These are phyloP conservation scores for Heliconius sara DNA, from an alignment of 2,888 invertebrate species.

Conservation along the genomic window DNA sequence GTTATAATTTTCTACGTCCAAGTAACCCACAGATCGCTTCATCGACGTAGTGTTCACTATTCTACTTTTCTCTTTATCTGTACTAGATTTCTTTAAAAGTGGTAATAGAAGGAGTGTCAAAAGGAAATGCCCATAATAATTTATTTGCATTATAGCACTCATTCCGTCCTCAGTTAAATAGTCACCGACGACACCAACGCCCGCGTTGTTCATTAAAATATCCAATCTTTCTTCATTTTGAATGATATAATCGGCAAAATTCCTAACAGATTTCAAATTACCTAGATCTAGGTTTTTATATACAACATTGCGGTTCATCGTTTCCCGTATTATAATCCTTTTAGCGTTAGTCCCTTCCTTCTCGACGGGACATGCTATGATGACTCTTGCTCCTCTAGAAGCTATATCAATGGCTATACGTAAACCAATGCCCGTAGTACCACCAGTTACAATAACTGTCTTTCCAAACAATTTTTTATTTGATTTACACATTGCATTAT, in stretches of 20 bases:
- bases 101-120: conserved; percentile 93
- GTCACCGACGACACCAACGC: conserved; percentile 85
- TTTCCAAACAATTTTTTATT: conserved; percentile 56
- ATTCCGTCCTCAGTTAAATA: conserved; percentile 89
- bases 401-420: conserved; percentile 66
- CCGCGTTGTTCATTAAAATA: conserved; percentile 94
- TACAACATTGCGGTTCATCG: conserved; percentile 86
- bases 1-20: conserved; percentile 87
- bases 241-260: conserved; percentile 47
- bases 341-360: conserved; percentile 60
- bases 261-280: conserved; percentile 74
- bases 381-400: conserved; percentile 62
- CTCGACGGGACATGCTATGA: conserved; percentile 66
- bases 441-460: conserved; percentile 65
- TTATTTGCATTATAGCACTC: conserved; percentile 94
- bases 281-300: conserved; percentile 89
- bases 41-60: conserved; percentile 90
- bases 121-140: conserved; percentile 95
- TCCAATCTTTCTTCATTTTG: conserved; percentile 83
- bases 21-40: conserved; percentile 85
- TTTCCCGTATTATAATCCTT: conserved; percentile 85
- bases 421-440: conserved; percentile 67
- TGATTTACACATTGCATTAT: conserved; percentile 54
- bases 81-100: conserved; percentile 84
- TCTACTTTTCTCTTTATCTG: conserved; percentile 84